These are phyloP conservation scores for Anhinga rufa DNA, from an alignment of 2,113 vertebrate genomes.

Conservation along the genomic window DNA sequence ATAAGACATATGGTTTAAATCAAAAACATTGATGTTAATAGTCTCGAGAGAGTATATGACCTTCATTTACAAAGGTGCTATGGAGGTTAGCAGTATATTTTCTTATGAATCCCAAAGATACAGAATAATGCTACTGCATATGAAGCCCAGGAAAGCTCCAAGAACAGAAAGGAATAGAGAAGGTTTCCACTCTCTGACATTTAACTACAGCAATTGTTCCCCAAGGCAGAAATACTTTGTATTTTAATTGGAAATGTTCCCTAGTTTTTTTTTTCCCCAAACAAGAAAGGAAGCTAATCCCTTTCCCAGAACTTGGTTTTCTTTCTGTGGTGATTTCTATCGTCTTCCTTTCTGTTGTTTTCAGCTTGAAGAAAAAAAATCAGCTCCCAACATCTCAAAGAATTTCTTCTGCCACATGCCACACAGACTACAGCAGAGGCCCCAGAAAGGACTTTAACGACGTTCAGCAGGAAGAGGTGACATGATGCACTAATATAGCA, in stretches of 20 bases:
- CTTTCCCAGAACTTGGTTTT: background rate
- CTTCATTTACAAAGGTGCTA: background rate
- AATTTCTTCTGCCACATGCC: background rate
- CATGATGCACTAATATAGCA: background rate
- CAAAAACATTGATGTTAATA: background rate
- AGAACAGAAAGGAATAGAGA: background rate
- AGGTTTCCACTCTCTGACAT: background rate
- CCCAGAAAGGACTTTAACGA: background rate
- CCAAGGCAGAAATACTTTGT: background rate
- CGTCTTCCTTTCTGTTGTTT: background rate
- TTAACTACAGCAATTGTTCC: background rate
- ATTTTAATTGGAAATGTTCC: slow-evolving; percentile 16
- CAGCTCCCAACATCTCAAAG: background rate
- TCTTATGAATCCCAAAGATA: background rate
- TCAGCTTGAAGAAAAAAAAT: background rate
- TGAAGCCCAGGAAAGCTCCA: background rate
- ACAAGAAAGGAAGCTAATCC: background rate
- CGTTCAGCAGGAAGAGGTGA: background rate
- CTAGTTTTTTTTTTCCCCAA: background rate
- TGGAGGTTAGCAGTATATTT: background rate
- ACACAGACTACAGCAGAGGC: background rate
- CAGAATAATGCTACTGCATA: background rate
- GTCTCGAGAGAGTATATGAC: background rate
- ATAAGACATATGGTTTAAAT: background rate
- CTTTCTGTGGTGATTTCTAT: background rate